These are phyloP conservation scores for Indicator indicator DNA, from an alignment of 2,113 vertebrate species.

Conservation along the genomic window DNA sequence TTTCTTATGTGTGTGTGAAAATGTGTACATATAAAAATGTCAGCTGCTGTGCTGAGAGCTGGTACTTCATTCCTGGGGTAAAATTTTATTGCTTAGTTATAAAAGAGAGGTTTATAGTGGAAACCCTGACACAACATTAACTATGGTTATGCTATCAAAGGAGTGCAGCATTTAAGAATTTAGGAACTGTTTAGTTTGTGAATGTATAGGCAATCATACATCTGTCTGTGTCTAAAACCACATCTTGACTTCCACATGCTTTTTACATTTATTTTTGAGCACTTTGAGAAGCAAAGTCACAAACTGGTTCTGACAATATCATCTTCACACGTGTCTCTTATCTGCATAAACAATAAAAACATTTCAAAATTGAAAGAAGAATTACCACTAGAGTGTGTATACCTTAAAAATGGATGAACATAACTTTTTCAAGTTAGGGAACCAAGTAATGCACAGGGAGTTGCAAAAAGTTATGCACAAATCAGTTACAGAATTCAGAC, in stretches of 20 bases:
- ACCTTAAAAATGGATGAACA: neutral
- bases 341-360: neutral
- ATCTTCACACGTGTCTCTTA: neutral
- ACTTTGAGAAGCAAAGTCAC: neutral
- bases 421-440: neutral
- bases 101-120: constrained; percentile 71
- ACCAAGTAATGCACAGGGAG: neutral
- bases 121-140: constrained; percentile 68
- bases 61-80: constrained; percentile 62
- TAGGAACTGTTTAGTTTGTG: neutral
- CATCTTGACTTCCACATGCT: neutral
- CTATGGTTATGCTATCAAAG: constrained; percentile 34
- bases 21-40: constrained; percentile 59
- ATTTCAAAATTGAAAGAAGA: neutral
- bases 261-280: neutral
- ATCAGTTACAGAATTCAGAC: neutral
- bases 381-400: neutral
- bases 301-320: neutral
- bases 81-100: constrained; percentile 65
- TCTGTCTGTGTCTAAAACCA: neutral
- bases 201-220: neutral
- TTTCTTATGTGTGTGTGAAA: constrained; percentile 7
- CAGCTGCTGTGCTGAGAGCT: constrained; percentile 41
- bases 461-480: neutral
- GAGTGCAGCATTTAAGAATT: constrained; percentile 52